Evolutionary conservation across 1,140 invertebrate species (phyloP).

Genomic region (Heliconius congener): DNA sequence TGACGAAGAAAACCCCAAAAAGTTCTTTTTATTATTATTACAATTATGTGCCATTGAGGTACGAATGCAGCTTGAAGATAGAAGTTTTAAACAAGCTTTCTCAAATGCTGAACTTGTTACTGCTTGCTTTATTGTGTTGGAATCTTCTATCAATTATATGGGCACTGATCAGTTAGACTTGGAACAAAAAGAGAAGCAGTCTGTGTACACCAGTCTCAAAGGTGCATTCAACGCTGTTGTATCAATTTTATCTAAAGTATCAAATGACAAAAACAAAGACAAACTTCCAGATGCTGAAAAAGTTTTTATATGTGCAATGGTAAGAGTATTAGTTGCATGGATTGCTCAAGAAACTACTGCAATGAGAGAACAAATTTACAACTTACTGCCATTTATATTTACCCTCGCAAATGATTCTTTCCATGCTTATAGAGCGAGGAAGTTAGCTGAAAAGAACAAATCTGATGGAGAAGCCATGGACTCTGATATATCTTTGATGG

Average conservation of each 20-base stretch:
- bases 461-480: conserved; percentile 81
- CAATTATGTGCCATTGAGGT: conserved; percentile 95
- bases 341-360: conserved; percentile 95
- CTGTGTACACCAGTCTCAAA: conserved; percentile 93
- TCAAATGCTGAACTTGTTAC: conserved; percentile 89
- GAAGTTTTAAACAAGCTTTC: conserved; percentile 89
- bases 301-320: conserved; percentile 90
- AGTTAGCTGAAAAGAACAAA: conserved; percentile 83
- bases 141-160: conserved; percentile 91
- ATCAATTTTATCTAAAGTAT: conserved; percentile 86
- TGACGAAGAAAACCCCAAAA: conserved; percentile 89
- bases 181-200: conserved; percentile 94
- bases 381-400: conserved; percentile 89
- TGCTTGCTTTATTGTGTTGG: conserved; percentile 92
- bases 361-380: conserved; percentile 91
- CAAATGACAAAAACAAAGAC: conserved; percentile 86
- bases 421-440: conserved; percentile 85
- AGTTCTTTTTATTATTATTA: conserved; percentile 91
- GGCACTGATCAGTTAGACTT: conserved; percentile 90
- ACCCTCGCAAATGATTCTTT: conserved; percentile 91
- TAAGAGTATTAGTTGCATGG: conserved; percentile 93
- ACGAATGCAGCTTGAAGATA: conserved; percentile 94
- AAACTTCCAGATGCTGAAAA: conserved; percentile 85
- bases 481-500: conserved; percentile 76
- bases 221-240: conserved; percentile 93